Evolutionary conservation across 2,888 invertebrate genomes (phyloP).

Genomic region (Brachynemurus nebulosus): DNA sequence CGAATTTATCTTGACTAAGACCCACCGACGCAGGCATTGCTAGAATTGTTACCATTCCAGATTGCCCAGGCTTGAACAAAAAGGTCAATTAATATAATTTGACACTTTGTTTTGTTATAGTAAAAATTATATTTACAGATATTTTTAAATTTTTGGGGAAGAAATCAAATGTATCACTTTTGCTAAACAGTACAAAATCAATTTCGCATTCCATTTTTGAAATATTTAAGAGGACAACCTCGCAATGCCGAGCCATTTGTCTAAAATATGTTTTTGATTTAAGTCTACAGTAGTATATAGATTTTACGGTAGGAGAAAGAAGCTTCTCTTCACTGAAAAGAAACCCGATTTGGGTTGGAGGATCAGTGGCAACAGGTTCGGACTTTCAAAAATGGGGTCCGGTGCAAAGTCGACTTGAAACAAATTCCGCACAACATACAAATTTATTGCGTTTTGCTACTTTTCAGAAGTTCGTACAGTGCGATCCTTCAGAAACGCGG

Average conservation of each 20-base stretch:
- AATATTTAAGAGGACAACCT: not conserved
- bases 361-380: no score
- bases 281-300: no score
- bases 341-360: no score
- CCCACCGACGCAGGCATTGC: slow-evolving; percentile 27
- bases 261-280: no score
- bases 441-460: no score
- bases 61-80: not conserved
- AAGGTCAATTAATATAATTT: not conserved
- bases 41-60: slow-evolving; percentile 17
- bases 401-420: no score
- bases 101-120: not conserved
- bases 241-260: not conserved
- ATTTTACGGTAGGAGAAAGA: no score
- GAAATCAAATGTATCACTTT: not conserved
- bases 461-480: no score
- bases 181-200: not conserved
- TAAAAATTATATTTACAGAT: not conserved
- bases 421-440: no score
- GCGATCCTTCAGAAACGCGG: no score
- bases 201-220: slow-evolving; percentile 4
- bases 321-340: no score
- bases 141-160: not conserved
- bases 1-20: slow-evolving; percentile 23
- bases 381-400: no score